Percentiles rank a stretch among this genome's conserved stretches.
phyloP scores from a whole-genome alignment of 2,888 invertebrate species.

The Phaedon cochleariae region DNA sequence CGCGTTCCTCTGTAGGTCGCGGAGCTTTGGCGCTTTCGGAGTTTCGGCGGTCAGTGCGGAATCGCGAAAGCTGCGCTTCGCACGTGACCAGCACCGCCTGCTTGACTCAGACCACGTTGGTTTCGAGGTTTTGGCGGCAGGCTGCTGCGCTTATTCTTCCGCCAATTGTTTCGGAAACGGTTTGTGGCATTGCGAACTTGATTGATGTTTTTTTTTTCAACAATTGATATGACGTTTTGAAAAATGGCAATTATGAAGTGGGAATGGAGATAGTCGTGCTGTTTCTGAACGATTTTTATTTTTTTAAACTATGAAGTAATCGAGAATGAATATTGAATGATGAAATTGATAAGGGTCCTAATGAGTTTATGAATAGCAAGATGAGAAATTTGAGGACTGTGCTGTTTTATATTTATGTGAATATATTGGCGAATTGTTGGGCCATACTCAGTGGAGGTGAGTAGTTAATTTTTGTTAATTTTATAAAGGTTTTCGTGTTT shows the following conservation, averaged over 20 bases:
- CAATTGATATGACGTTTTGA: too few relatives aligned
- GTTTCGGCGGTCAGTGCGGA: slow-evolving; percentile 36
- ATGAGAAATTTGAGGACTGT: slow-evolving; percentile 33
- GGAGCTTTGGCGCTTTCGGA: slow-evolving; percentile 12
- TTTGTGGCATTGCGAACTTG: neutral
- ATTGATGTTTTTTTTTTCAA: neutral
- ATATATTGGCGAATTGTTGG: slow-evolving; percentile 34
- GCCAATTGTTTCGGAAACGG: slow-evolving; percentile 2
- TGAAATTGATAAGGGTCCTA: neutral
- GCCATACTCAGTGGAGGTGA: slow-evolving; percentile 48
- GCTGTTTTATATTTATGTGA: slow-evolving; percentile 33
- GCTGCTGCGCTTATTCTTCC: neutral
- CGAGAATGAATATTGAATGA: neutral
- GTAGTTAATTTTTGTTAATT: slow-evolving; percentile 19
- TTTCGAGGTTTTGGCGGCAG: slow-evolving; percentile 38
- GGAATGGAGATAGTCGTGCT: too few relatives aligned
- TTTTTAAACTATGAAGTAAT: too few relatives aligned
- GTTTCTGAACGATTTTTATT: too few relatives aligned
- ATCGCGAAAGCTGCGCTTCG: slow-evolving; percentile 37
- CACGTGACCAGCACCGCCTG: slow-evolving; percentile 23
- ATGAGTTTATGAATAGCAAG: slow-evolving; percentile 9
- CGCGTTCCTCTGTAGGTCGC: slow-evolving; percentile 1
- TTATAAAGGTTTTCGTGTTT: neutral
- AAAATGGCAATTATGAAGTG: too few relatives aligned
- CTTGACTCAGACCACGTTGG: slow-evolving; percentile 26